phyloP scores from a whole-genome alignment of 2,113 vertebrate genomes.

The Tragelaphus scriptus region DNA sequence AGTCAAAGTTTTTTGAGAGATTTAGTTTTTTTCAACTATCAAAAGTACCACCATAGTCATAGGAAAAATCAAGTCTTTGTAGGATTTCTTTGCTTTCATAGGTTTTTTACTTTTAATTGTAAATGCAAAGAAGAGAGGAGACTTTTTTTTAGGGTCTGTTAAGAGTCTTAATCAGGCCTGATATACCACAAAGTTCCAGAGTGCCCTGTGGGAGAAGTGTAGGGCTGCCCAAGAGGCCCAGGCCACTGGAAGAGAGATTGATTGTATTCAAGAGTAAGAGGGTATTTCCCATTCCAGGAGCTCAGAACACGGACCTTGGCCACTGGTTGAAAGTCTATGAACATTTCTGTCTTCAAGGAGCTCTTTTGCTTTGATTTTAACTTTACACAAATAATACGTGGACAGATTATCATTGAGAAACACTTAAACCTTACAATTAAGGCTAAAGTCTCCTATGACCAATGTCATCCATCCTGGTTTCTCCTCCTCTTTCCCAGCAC shows the following conservation, averaged over 20 bases:
- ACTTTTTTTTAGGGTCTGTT: background rate
- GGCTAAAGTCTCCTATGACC: background rate
- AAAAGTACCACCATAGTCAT: background rate
- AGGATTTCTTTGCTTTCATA: background rate
- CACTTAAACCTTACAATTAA: conserved; percentile 17
- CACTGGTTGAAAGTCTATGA: background rate
- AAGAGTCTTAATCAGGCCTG: background rate
- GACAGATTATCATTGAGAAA: background rate
- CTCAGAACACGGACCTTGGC: background rate
- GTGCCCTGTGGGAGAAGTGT: background rate
- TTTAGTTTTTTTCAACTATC: background rate
- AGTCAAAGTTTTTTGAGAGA: background rate
- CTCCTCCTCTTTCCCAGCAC: background rate
- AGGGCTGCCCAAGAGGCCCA: background rate
- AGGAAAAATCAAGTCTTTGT: background rate
- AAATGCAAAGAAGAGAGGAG: background rate
- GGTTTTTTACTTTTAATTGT: conserved; percentile 1
- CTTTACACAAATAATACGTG: background rate
- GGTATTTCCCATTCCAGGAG: background rate
- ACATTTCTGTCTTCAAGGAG: background rate
- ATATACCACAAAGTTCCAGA: background rate
- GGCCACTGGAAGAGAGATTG: background rate
- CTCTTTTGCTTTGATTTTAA: background rate
- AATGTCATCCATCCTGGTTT: background rate
- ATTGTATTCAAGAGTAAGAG: background rate